These are phyloP conservation scores for Brachionus asplanchnoidis DNA, from an alignment of 1,140 invertebrate genomes.

Conservation along the genomic window DNA sequence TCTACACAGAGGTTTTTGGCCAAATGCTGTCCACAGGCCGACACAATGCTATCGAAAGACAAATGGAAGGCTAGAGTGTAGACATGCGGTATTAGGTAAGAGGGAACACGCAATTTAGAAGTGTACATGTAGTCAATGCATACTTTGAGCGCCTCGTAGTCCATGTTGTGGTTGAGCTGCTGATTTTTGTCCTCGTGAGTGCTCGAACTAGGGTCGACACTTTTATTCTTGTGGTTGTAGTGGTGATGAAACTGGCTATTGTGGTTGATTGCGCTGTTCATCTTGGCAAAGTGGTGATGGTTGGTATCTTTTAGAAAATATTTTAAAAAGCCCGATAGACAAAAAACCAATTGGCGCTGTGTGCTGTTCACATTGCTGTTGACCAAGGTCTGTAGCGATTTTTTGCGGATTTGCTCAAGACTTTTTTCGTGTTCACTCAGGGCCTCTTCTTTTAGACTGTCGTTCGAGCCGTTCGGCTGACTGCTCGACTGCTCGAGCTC, in stretches of 20 bases:
- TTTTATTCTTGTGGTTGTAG: background rate
- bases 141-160: conserved; percentile 29
- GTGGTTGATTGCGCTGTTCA: conserved; percentile 14
- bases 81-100: conserved; percentile 7
- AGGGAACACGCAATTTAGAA: background rate
- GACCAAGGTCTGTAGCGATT: conserved; percentile 2
- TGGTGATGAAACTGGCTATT: conserved; percentile 31
- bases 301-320: conserved; percentile 35
- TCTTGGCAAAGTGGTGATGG: conserved; percentile 30
- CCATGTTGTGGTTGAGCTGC: conserved; percentile 12
- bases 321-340: conserved; percentile 28
- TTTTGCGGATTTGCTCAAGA: background rate
- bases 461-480: background rate
- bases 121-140: conserved; percentile 38
- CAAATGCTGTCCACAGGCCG: conserved; percentile 19
- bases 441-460: background rate
- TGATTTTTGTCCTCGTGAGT: conserved; percentile 16
- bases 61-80: conserved; percentile 27
- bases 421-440: background rate
- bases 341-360: conserved; percentile 30
- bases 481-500: background rate
- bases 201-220: background rate
- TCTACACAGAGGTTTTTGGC: background rate
- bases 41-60: conserved; percentile 21
- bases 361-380: conserved; percentile 15